Base-by-base conservation (phyloP, 2,113 vertebrate genomes). In the Salvelinus namaycush region DNA sequence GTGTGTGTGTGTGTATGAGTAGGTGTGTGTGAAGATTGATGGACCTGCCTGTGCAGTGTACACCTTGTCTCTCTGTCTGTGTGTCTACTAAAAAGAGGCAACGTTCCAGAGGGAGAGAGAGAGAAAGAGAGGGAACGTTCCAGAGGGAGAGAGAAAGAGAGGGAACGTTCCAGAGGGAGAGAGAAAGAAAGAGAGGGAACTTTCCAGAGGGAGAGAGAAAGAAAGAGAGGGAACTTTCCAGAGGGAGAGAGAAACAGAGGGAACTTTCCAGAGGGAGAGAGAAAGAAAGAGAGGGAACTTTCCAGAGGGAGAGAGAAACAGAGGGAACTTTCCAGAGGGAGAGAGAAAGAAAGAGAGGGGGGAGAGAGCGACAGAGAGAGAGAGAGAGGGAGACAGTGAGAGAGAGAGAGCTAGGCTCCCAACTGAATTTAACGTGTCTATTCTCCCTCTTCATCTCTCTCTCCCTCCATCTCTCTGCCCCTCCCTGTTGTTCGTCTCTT, bases 401-500 rank as follows among this genome's bases (percentile, higher is more conserved):
- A 39, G 34, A 39, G 34, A 9, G 34, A 39, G 66, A 68, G 76
- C 80, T 62, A 62, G 27, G 65, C 74, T 82, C 27, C 79, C 70
- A 65, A 51, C 49, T 44, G 72, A 73, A 76, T 66, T 5, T 2
- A 26, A 44, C 3, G 31, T 44, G 39, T 44, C 39, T 44, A 44
- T 44, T 44, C 39, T 44, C 8, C 39, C 8, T 44, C 39, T 8
- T 11, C 5, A 0, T 31, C 31, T 31, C 31, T 31, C 31, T 34
- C 31, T 34, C 31, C 5, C 39, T 44, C 2, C 8, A 44, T 44
- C 39, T 44, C 4, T 18, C 62, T 71, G 76, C n/a, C 70, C 51
- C 71, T 14, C 2, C 79, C 81, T 44, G 39, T 44, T 44, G 76
- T 86, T 89, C 81, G 74, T 70, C 5, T 62, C 79, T 90, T 87